A percentile compares a stretch with the other conserved stretches of the same genome.
phyloP scores from a whole-genome alignment of 2,888 invertebrate species.

The Geotrupes spiniger region DNA sequence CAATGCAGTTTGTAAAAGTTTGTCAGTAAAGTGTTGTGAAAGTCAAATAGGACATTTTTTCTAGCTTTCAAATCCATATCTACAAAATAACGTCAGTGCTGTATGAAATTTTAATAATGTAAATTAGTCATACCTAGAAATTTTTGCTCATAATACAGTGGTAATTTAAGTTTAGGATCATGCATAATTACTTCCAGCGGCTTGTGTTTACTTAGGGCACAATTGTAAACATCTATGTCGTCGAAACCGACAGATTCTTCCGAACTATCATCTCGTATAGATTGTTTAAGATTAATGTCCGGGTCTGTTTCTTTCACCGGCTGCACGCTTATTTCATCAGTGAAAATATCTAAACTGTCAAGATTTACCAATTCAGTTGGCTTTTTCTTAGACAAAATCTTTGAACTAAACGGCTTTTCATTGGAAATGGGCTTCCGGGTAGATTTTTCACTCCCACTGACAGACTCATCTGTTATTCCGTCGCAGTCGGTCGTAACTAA shows the following conservation, averaged over 20 bases:
- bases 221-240: conserved; percentile 18
- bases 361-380: background rate
- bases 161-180: conserved; percentile 20
- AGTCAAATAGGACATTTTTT: conserved; percentile 18
- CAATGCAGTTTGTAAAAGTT: conserved; percentile 21
- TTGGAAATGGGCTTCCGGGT: no score
- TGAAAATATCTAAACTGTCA: background rate
- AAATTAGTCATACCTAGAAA: conserved; percentile 17
- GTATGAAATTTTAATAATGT: no score
- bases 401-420: background rate
- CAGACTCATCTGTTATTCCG: no score
- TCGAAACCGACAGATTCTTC: conserved; percentile 6
- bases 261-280: background rate
- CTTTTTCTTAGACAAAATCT: background rate
- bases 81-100: no score
- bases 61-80: conserved; percentile 9
- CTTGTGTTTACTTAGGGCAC: conserved; percentile 18
- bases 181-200: conserved; percentile 16
- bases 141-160: conserved; percentile 22
- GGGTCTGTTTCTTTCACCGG: no score
- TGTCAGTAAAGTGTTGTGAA: conserved; percentile 16
- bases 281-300: background rate
- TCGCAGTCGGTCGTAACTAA: no score
- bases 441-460: no score
- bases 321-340: background rate